Evolutionary conservation across 2,797 vertebrate species (phyloP).

Genomic region (Mormyrops boulengeri): DNA sequence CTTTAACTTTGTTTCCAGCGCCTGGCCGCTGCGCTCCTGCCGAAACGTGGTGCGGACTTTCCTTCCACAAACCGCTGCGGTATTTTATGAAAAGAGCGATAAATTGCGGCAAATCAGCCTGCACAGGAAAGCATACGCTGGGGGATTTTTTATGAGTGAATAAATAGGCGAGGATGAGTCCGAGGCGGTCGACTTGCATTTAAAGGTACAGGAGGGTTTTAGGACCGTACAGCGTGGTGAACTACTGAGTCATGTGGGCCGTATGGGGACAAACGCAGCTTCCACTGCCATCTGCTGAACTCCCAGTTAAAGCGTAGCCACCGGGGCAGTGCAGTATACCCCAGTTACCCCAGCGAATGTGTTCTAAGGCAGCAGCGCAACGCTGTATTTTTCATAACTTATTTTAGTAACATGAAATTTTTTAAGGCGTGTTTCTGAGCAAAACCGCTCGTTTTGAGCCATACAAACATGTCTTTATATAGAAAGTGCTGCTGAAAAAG

Average conservation of each 20-base stretch:
- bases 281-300: background rate
- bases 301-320: background rate
- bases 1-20: conserved; percentile 11
- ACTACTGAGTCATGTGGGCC: background rate
- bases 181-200: conserved; percentile 37
- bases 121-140: background rate
- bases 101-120: background rate
- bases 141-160: background rate
- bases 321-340: background rate
- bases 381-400: background rate
- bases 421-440: background rate
- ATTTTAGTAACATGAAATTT: background rate
- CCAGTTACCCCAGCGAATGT: background rate
- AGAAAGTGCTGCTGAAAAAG: background rate
- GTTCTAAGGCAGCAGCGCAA: background rate
- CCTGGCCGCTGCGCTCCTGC: background rate
- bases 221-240: background rate
- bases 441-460: background rate
- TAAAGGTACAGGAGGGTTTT: conserved; percentile 56
- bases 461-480: background rate
- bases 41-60: background rate
- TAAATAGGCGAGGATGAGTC: background rate
- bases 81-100: background rate
- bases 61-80: background rate
- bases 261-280: background rate